A percentile compares a stretch with the other conserved stretches of the same genome.
Evolutionary conservation across 2,797 vertebrate genomes (phyloP).

Genomic region (Diplodus puntazzo): DNA sequence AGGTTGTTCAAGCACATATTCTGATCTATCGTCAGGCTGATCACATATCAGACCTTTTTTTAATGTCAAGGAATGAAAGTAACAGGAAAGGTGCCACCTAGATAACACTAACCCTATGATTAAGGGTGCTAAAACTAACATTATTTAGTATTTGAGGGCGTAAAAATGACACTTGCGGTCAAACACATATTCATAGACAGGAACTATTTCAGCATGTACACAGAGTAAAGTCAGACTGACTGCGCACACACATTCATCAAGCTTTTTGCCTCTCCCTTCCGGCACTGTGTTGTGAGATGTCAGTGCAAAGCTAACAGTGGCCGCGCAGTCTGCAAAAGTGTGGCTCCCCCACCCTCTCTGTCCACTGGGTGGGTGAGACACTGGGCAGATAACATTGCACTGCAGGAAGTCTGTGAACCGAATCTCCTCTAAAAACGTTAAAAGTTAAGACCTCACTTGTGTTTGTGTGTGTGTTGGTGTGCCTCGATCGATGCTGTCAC

Average conservation of each 20-base stretch:
- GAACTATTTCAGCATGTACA: constrained; percentile 40
- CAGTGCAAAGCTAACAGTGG: constrained; percentile 76
- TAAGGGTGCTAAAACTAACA: neutral
- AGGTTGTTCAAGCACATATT: neutral
- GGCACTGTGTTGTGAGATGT: constrained; percentile 66
- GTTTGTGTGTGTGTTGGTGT: constrained; percentile 15
- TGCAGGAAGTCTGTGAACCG: constrained; percentile 49
- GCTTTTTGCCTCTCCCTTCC: constrained; percentile 59
- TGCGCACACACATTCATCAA: constrained; percentile 70
- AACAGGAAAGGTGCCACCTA: constrained; percentile 13
- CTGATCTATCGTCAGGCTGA: neutral
- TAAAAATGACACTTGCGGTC: neutral
- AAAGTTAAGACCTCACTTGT: neutral
- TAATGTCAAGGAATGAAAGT: neutral
- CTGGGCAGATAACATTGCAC: constrained; percentile 68
- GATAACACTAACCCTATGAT: neutral
- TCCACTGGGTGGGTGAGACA: constrained; percentile 77
- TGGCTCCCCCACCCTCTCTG: constrained; percentile 79
- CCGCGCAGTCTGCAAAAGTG: constrained; percentile 64
- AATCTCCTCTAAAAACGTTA: constrained; percentile 3
- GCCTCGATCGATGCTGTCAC: constrained; percentile 66
- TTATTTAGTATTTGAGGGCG: neutral
- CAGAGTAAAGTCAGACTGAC: constrained; percentile 23
- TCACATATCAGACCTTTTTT: neutral
- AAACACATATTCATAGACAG: constrained; percentile 14